phyloP scores from a whole-genome alignment of 2,113 vertebrate genomes.

The Actinemys pallida region DNA sequence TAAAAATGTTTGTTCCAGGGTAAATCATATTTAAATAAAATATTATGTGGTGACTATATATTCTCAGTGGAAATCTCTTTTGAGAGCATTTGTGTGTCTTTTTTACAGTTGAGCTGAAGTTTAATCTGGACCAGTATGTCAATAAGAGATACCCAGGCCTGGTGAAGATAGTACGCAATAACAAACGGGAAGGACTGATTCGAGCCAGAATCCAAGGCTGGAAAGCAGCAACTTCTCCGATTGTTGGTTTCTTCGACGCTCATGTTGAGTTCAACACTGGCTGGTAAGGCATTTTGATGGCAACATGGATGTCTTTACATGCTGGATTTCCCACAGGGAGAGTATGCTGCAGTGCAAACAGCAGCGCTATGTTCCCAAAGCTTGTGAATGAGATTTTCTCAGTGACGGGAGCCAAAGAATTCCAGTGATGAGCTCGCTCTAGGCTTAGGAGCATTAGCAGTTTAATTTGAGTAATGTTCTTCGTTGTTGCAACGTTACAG shows the following conservation, averaged over 20 bases:
- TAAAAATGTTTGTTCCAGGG: not conserved
- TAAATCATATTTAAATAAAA: not conserved
- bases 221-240: constrained; percentile 91
- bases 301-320: not conserved
- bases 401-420: not conserved
- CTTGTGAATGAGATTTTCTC: not conserved
- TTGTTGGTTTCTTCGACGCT: constrained; percentile 97
- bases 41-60: rapidly evolving
- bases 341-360: not conserved
- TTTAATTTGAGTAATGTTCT: not conserved
- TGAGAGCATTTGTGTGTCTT: not conserved
- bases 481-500: not conserved
- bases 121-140: constrained; percentile 95
- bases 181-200: constrained; percentile 93
- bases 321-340: not conserved
- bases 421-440: not conserved
- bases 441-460: not conserved
- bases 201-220: constrained; percentile 97
- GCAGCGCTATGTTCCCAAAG: not conserved
- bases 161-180: constrained; percentile 96
- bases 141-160: constrained; percentile 94
- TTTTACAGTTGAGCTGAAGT: constrained; percentile 92
- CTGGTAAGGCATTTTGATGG: constrained; percentile 85
- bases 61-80: not conserved
- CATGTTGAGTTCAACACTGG: constrained; percentile 97